phyloP scores from a whole-genome alignment of 2,888 invertebrate genomes.

The Ypsolopha scabrella region DNA sequence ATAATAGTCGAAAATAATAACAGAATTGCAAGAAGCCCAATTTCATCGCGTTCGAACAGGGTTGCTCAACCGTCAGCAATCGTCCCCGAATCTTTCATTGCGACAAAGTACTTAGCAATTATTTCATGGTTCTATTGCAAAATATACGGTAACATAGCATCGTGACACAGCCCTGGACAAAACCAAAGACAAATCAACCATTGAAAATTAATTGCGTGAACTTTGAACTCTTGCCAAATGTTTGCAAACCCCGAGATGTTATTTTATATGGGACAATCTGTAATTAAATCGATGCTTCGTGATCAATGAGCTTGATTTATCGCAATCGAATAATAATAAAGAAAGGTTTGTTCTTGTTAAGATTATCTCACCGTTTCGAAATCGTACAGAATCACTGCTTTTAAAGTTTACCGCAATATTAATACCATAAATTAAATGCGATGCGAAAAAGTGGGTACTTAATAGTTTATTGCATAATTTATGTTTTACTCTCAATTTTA shows the following conservation, averaged over 20 bases:
- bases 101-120: constrained; percentile 38
- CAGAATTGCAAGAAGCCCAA: constrained; percentile 42
- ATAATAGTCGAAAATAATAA: constrained; percentile 33
- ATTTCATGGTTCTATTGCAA: constrained; percentile 41
- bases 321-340: neutral
- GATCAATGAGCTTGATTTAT: constrained; percentile 2
- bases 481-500: no score
- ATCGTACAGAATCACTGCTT: no score
- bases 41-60: constrained; percentile 37
- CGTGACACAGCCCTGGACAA: constrained; percentile 41
- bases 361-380: no score
- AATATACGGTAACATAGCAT: constrained; percentile 43
- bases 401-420: no score
- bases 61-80: constrained; percentile 37
- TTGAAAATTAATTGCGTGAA: constrained; percentile 55
- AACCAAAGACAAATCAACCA: constrained; percentile 40
- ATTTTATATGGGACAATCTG: constrained; percentile 4
- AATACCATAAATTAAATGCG: no score
- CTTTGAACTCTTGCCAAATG: constrained; percentile 57
- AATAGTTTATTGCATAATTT: no score
- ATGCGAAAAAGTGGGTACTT: no score
- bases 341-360: neutral
- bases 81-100: constrained; percentile 48
- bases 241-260: constrained; percentile 28
- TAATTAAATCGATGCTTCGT: constrained; percentile 7